phyloP scores from a whole-genome alignment of 2,113 vertebrate species.

The Ochotona princeps region DNA sequence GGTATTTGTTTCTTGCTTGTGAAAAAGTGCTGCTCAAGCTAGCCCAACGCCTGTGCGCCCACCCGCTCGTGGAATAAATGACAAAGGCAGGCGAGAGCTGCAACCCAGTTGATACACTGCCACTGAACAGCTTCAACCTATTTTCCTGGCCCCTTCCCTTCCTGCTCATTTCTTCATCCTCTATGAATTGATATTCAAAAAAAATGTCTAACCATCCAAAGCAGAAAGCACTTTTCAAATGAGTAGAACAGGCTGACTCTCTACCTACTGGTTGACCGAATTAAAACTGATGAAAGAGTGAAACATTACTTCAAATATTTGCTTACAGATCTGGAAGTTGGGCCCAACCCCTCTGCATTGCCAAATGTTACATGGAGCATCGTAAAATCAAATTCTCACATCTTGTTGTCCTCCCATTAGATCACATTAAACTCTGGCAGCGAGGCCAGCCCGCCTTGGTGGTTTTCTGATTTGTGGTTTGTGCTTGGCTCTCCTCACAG shows the following conservation, averaged over 20 bases:
- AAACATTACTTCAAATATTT: conserved; percentile 87
- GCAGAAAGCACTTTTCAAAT: conserved; percentile 76
- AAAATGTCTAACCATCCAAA: conserved; percentile 77
- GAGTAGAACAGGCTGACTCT: conserved; percentile 76
- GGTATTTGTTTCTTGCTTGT: conserved; percentile 80
- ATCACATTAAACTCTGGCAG: conserved; percentile 88
- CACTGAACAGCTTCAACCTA: conserved; percentile 79
- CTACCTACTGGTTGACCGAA: conserved; percentile 80
- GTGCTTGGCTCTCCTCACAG: conserved; percentile 85
- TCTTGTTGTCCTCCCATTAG: conserved; percentile 87
- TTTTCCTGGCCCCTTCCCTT: conserved; percentile 81
- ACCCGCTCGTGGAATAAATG: conserved; percentile 84
- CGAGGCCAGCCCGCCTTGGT: conserved; percentile 84
- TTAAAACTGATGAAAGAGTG: conserved; percentile 82
- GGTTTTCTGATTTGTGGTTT: conserved; percentile 90
- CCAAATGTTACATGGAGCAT: conserved; percentile 86
- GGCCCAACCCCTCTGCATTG: conserved; percentile 81
- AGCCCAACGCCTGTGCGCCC: conserved; percentile 78
- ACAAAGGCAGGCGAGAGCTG: conserved; percentile 76
- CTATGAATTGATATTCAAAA: conserved; percentile 75
- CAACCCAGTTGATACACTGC: conserved; percentile 80
- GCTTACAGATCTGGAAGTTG: conserved; percentile 84
- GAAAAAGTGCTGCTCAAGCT: conserved; percentile 82
- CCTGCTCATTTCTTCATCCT: conserved; percentile 82
- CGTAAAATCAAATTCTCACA: conserved; percentile 86